phyloP scores from a whole-genome alignment of 2,113 vertebrate genomes.

The Carassius carassius region DNA sequence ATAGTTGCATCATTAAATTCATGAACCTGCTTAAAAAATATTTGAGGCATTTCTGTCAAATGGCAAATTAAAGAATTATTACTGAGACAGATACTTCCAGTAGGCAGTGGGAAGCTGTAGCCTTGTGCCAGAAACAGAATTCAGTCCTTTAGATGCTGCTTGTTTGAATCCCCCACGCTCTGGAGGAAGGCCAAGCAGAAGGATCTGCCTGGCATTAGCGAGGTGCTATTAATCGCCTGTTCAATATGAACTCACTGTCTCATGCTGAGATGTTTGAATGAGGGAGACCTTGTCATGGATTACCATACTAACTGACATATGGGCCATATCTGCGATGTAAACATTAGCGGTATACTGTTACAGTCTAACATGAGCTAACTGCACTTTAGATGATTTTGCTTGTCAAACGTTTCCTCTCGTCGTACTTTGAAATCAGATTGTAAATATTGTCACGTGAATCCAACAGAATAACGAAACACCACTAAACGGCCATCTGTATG shows the following conservation, averaged over 20 bases:
- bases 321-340: constrained; percentile 15
- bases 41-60: constrained; percentile 40
- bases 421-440: not conserved
- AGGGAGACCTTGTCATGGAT: constrained; percentile 38
- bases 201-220: constrained; percentile 51
- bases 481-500: constrained; percentile 41
- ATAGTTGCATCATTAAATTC: constrained; percentile 37
- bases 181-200: constrained; percentile 50
- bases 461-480: not conserved
- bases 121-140: constrained; percentile 45
- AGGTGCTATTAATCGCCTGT: constrained; percentile 53
- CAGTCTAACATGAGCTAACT: not conserved
- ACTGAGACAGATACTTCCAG: constrained; percentile 25
- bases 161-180: constrained; percentile 47
- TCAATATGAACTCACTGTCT: constrained; percentile 44
- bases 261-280: constrained; percentile 43
- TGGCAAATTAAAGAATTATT: constrained; percentile 39
- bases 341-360: not conserved
- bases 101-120: constrained; percentile 39
- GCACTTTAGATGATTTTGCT: not conserved
- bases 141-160: constrained; percentile 40
- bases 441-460: constrained; percentile 13
- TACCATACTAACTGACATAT: constrained; percentile 45
- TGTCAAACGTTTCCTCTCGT: not conserved
- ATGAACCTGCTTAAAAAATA: constrained; percentile 27